Evolutionary conservation across 2,888 invertebrate genomes (phyloP).

Genomic region (Choreutis nemorana): DNA sequence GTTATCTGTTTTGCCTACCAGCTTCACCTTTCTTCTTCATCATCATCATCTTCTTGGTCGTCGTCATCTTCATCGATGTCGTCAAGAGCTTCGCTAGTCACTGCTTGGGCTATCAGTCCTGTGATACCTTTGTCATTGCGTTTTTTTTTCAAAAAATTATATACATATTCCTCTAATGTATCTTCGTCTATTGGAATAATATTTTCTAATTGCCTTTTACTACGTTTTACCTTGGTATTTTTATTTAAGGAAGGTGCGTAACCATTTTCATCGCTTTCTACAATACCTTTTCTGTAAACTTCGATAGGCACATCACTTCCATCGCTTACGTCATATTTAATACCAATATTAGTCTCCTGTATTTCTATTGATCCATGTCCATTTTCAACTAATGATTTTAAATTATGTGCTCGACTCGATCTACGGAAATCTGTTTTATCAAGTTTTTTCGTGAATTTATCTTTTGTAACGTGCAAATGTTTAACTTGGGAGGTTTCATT

Average conservation of each 20-base stretch:
- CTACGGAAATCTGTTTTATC: constrained; percentile 25
- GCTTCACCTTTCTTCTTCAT: constrained; percentile 11
- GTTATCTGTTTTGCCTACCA: too few relatives aligned
- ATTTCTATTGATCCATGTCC: constrained; percentile 61
- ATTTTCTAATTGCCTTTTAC: constrained; percentile 46
- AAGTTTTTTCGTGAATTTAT: constrained; percentile 33
- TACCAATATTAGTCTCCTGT: constrained; percentile 65
- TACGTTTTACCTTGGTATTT: constrained; percentile 19
- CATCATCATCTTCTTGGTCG: constrained; percentile 28
- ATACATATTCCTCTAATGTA: constrained; percentile 44
- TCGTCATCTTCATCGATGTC: constrained; percentile 29
- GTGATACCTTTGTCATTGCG: constrained; percentile 47
- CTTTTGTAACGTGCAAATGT: constrained; percentile 60
- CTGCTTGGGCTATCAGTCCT: constrained; percentile 43
- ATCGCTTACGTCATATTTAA: constrained; percentile 66
- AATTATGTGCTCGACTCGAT: constrained; percentile 36
- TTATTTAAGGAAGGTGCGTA: constrained; percentile 23
- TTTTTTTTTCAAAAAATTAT: constrained; percentile 39
- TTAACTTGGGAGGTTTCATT: constrained; percentile 63
- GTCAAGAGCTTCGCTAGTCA: constrained; percentile 36
- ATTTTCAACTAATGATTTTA: constrained; percentile 40
- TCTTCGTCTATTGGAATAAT: constrained; percentile 51
- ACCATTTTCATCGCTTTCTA: constrained; percentile 57
- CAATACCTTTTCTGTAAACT: constrained; percentile 68
- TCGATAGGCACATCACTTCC: constrained; percentile 59